Base-by-base conservation (phyloP, 1,140 invertebrate genomes). In the Orius insidiosus region DNA sequence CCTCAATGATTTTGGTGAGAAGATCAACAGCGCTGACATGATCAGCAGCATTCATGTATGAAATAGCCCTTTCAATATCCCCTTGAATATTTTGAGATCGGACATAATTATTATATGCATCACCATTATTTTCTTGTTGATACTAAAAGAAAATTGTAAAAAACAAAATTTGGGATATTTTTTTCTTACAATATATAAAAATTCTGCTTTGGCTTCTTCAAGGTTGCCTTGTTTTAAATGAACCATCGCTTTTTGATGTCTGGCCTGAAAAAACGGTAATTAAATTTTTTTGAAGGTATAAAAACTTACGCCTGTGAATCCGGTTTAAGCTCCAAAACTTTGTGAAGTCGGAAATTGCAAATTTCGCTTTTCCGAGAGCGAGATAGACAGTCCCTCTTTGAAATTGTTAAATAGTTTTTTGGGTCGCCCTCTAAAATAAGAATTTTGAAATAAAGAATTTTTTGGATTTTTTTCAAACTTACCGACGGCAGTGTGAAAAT, bases 401-500 rank as follows among this genome's bases (percentile, higher is more conserved):
- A 56, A 85, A 93, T 92, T 46, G 88, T 94, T 57, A 98, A 69
- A 64, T 96, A 98, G 66, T 98, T 98, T 45, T 73, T 75, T 30
- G 92, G 87, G 68, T 98, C 94, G 11, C 83, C 86, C 67, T 98
- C 93, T 94, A 63, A 4, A 71, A 70, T 55, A 55, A 46, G 48
- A 54, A 54, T 47, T 31, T 48, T 36, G 15, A 31, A 19, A 14
- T 16, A 47, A 42, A 34, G 38, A 24, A 55, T 49, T 47, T 42
- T 45, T 9, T n/a, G 14, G 24, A 19, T n/a, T 31, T 11, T 16
- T 34, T n/a, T 43, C 5, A 33, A 7, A 53, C 80, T 72, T 65
- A 94, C 89, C 90, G 58, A 98, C 85, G 54, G 95, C 96, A 46
- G 87, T 84, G 74, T 99, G 94, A 69, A 95, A 98, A 61, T 98